Base-by-base conservation (phyloP, 2,888 invertebrate genomes). In the Torymus texanus region DNA sequence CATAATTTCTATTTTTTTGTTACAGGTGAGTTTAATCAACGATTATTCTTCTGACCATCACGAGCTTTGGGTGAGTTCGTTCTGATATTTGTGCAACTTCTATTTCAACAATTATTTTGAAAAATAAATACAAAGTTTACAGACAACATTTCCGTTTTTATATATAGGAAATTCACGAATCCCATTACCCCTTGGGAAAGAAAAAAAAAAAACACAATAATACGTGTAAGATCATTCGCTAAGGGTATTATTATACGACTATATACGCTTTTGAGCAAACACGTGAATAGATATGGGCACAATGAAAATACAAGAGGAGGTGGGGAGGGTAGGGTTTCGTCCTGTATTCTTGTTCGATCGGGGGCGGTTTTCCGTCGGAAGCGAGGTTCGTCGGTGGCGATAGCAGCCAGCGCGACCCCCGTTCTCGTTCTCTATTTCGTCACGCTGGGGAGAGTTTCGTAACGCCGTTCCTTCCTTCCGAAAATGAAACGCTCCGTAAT, bases 351-450 rank as follows among this genome's bases (percentile, higher is more conserved):
- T 81, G 81, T 75, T 71, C 71, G 70, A 78, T 77, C 74, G 70
- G 79, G 82, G 81, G 78, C 66, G 80, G 75, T 82, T 82, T 81
- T 82, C 80, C 78, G 83, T 83, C 84, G 84, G 84, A 85, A 85
- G 85, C 84, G 80, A 84, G 84, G 82, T 82, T 83, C 82, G 79
- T 59, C 73, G 76, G 66, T 72, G 72, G 41, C 41, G 41, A 41
- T 41, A 67, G 55, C 41, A 68, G 59, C 16, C 21, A 14, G 21
- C 56, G 53, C 59, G 51, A 62, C 62, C 61, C 63, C n/a, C 51
- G 29, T 78, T 21, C 10, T 53, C 67, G 59, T 16, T 58, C 41
- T 72, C 56, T 41, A 56, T 78, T 75, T 75, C 83, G 85, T 84
- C 83, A 84, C 83, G 85, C 82, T 83, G 78, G 83, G 81, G 81